A percentile compares a stretch with the other conserved stretches of the same genome.
These are phyloP conservation scores for Pissodes strobi DNA, from an alignment of 1,140 invertebrate species.

Conservation along the genomic window DNA sequence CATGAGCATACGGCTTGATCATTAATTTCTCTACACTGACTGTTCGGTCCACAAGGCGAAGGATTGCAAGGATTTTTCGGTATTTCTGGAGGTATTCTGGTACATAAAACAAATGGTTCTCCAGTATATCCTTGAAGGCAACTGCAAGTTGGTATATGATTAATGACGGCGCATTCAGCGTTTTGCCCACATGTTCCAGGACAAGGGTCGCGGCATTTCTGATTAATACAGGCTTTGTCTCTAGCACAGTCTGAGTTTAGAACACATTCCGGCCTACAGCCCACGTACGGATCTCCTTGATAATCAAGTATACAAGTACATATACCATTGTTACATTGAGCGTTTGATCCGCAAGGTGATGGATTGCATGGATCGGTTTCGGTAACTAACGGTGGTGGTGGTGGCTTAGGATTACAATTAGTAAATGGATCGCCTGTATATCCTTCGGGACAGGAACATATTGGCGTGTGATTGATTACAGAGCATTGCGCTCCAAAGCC, in stretches of 20 bases:
- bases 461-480: slow-evolving; percentile 71
- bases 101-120: slow-evolving; percentile 68
- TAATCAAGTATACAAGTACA: slow-evolving; percentile 70
- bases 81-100: slow-evolving; percentile 53
- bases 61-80: slow-evolving; percentile 63
- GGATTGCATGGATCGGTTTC: slow-evolving; percentile 64
- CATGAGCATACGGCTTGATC: slow-evolving; percentile 71
- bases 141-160: slow-evolving; percentile 71
- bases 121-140: slow-evolving; percentile 67
- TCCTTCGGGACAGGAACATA: slow-evolving; percentile 70
- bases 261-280: slow-evolving; percentile 72
- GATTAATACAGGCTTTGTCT: slow-evolving; percentile 68
- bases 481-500: slow-evolving; percentile 70
- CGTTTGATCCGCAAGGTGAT: slow-evolving; percentile 70
- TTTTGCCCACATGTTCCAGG: slow-evolving; percentile 69
- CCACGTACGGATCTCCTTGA: slow-evolving; percentile 70
- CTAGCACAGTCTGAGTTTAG: slow-evolving; percentile 69
- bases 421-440: slow-evolving; percentile 66
- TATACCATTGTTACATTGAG: slow-evolving; percentile 63
- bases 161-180: slow-evolving; percentile 71
- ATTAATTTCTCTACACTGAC: slow-evolving; percentile 66
- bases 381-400: slow-evolving; percentile 47
- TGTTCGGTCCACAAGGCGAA: no score
- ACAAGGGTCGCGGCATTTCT: slow-evolving; percentile 74
- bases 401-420: slow-evolving; percentile 48